phyloP scores from a whole-genome alignment of 2,797 vertebrate genomes.

The Malacoraja senta region DNA sequence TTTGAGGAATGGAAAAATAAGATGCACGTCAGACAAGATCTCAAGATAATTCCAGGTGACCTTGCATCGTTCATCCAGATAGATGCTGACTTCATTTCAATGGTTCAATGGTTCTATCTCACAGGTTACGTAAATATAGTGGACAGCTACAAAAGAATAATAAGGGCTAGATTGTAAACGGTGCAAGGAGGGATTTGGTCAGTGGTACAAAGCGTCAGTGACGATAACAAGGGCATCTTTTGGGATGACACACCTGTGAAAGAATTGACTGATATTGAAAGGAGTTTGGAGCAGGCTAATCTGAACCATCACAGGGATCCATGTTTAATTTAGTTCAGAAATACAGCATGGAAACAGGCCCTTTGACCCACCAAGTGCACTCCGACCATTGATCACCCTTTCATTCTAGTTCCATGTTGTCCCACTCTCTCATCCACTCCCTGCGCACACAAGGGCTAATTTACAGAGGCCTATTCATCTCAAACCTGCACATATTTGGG shows the following conservation, averaged over 20 bases:
- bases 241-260: neutral
- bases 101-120: neutral
- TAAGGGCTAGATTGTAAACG: neutral
- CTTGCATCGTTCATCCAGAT: neutral
- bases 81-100: neutral
- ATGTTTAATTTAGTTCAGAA: too few species aligned
- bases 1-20: neutral
- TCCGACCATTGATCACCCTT: too few species aligned
- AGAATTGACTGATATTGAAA: neutral
- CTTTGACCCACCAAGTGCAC: too few species aligned
- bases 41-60: neutral
- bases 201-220: neutral
- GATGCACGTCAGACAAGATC: neutral
- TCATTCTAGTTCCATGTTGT: too few species aligned
- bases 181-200: neutral
- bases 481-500: too few species aligned
- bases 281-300: neutral
- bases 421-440: too few species aligned
- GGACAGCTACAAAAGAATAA: neutral
- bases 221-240: neutral
- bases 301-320: neutral
- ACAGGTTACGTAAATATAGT: neutral
- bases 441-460: too few species aligned
- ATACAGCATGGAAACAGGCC: too few species aligned
- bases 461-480: too few species aligned